phyloP scores from a whole-genome alignment of 2,888 invertebrate genomes.

The Pollenia labialis region DNA sequence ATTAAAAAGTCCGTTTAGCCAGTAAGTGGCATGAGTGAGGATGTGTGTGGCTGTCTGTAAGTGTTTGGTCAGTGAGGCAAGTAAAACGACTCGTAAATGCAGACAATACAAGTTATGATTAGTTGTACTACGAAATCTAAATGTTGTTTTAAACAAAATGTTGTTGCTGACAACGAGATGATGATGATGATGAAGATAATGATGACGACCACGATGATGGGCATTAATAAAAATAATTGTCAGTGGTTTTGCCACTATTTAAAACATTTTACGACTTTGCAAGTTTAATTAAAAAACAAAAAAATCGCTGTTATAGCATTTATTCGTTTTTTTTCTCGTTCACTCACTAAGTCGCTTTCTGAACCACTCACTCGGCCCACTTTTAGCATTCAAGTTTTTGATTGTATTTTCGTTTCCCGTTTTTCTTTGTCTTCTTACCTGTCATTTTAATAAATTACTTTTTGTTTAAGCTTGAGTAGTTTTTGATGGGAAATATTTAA shows the following conservation, averaged over 20 bases:
- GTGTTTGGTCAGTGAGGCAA: conserved; percentile 53
- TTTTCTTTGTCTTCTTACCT: conserved; percentile 43
- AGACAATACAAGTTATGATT: conserved; percentile 27
- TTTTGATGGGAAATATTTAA: conserved; percentile 31
- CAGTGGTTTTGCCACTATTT: conserved; percentile 75
- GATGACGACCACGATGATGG: conserved; percentile 44
- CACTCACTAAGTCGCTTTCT: conserved; percentile 5
- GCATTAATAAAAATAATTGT: conserved; percentile 75
- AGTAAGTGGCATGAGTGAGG: conserved; percentile 48
- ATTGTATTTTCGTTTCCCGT: conserved; percentile 26
- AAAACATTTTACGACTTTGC: conserved; percentile 73
- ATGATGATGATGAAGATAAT: conserved; percentile 38
- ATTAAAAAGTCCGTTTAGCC: conserved; percentile 71
- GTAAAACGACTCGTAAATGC: conserved; percentile 28
- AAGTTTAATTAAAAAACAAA: conserved; percentile 70
- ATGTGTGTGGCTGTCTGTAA: conserved; percentile 35
- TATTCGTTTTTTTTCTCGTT: conserved; percentile 15
- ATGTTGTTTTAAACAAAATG: conserved; percentile 22
- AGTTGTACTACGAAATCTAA: conserved; percentile 33
- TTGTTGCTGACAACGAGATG: conserved; percentile 20
- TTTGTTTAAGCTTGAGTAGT: conserved; percentile 48
- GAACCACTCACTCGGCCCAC: conserved; percentile 19
- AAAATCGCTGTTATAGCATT: conserved; percentile 43
- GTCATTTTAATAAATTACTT: conserved; percentile 25
- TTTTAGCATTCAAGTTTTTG: conserved; percentile 34